Evolutionary conservation across 2,113 vertebrate genomes (phyloP), one percentile per base, ranked within the genome.

Genomic region (Onychorhynchus coronatus): DNA sequence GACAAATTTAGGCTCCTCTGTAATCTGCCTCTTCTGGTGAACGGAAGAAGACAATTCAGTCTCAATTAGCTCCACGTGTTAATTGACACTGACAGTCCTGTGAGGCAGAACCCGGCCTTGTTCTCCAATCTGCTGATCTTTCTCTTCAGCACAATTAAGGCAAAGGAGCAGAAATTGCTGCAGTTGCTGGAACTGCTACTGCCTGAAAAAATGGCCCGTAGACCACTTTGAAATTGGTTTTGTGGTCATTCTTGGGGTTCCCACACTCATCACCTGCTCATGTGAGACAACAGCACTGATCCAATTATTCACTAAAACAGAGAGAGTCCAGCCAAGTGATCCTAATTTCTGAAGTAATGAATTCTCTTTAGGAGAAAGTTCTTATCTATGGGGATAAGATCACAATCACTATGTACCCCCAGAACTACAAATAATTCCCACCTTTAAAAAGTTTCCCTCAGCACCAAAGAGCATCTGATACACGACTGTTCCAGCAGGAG

Each of bases 31-130:
- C 55, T 67, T 67, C n/a, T 46, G 31, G n/a, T 28, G 27, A 89
- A 5, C 16, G 11, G 6, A 72, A 66, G 5, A 44, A 23, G 42
- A 41, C 19, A 78, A 50, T 4, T 24, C 15, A 50, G 61, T 41
- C 20, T 77, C 76, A 58, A 22, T 52, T 62, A 82, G 41, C 17
- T 62, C 46, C 46, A 37, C 0, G 0, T 46, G 28, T 71, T 71
- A 70, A 72, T 4, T 2, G 1, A 31, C 39, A 44, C 33, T 47
- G 61, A 61, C 20, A 53, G 7, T 23, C 47, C 14, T 0, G 3
- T 35, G 41, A 41, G 5, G 22, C 11, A 84, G 77, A 83, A 93
- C 39, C 9, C 35, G n/a, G 12, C 11, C 41, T 55, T 35, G 13
- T 14, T 22, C 49, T 66, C 56, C 74, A 41, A 12, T 12, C 50